Conservation (phyloP, 2,888 invertebrate genomes). For the Trisateles emortualis region DNA sequence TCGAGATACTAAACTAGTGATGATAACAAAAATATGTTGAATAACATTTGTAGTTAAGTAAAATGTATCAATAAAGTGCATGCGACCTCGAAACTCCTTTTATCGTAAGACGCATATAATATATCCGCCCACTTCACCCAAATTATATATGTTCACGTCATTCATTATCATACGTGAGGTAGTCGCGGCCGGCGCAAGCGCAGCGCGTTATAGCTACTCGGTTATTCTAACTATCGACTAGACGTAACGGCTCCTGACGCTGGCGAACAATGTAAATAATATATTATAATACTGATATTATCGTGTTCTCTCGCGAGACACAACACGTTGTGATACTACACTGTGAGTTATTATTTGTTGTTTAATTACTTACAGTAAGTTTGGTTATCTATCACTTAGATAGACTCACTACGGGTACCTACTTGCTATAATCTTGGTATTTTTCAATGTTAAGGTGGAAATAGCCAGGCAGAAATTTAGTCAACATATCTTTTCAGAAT, state of each 20-base stretch:
- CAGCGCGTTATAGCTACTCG: slow-evolving; percentile 9
- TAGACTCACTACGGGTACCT: no score
- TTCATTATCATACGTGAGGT: slow-evolving; percentile 35
- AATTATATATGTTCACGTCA: slow-evolving; percentile 12
- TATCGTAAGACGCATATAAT: slow-evolving; percentile 2
- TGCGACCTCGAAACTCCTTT: slow-evolving; percentile 13
- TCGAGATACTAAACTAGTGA: no score
- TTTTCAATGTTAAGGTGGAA: no score
- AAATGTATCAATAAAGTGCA: slow-evolving; percentile 9
- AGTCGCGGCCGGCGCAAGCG: no score
- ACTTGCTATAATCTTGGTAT: no score
- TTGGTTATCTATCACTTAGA: no score
- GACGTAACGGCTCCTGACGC: background rate
- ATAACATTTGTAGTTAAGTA: background rate
- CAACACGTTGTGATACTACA: no score
- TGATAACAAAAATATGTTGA: no score
- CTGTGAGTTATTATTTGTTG: no score
- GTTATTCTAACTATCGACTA: slow-evolving; percentile 8
- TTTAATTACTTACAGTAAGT: background rate
- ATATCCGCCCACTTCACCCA: slow-evolving; percentile 6
- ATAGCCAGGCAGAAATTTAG: no score
- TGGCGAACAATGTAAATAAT: background rate
- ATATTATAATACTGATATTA: background rate
- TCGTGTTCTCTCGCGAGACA: background rate
- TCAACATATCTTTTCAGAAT: no score